Conservation (phyloP, 2,888 invertebrate genomes). For the Pandemis corylana region DNA sequence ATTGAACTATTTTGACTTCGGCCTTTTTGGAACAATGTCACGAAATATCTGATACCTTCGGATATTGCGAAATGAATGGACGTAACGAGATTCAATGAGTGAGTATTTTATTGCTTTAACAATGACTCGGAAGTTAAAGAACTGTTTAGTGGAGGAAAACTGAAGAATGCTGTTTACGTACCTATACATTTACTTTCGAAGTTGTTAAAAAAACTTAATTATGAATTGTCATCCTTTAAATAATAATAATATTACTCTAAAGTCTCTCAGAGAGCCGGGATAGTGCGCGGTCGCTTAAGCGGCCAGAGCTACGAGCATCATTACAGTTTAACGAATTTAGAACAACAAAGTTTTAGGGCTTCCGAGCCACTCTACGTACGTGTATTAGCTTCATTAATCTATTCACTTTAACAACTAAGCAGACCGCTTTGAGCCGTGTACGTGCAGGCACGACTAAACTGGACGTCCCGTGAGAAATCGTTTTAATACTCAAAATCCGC, state of each 20-base stretch:
- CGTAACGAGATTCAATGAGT: not conserved
- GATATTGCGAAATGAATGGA: not conserved
- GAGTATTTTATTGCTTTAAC: not conserved
- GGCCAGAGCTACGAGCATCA: constrained; percentile 36
- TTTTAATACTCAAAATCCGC: constrained; percentile 85
- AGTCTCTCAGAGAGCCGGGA: constrained; percentile 12
- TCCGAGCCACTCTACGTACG: constrained; percentile 35
- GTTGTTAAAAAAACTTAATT: too few species aligned
- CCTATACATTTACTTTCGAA: not conserved
- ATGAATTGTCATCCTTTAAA: too few species aligned
- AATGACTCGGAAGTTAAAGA: too few species aligned
- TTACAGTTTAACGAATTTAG: constrained; percentile 40
- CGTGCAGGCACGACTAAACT: constrained; percentile 70
- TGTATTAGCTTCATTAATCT: constrained; percentile 68
- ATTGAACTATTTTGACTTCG: not conserved
- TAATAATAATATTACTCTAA: not conserved
- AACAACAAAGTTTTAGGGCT: constrained; percentile 42
- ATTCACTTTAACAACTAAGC: constrained; percentile 71
- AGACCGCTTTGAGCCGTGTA: constrained; percentile 55
- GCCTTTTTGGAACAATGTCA: not conserved
- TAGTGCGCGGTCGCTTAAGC: constrained; percentile 20
- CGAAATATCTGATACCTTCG: constrained; percentile 10
- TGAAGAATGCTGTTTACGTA: too few species aligned
- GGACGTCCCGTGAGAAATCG: constrained; percentile 83
- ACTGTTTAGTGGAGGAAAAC: too few species aligned